Evolutionary conservation across 2,113 vertebrate species (phyloP), one percentile per base, ranked within the genome.

Genomic region (Tachysurus vachellii): DNA sequence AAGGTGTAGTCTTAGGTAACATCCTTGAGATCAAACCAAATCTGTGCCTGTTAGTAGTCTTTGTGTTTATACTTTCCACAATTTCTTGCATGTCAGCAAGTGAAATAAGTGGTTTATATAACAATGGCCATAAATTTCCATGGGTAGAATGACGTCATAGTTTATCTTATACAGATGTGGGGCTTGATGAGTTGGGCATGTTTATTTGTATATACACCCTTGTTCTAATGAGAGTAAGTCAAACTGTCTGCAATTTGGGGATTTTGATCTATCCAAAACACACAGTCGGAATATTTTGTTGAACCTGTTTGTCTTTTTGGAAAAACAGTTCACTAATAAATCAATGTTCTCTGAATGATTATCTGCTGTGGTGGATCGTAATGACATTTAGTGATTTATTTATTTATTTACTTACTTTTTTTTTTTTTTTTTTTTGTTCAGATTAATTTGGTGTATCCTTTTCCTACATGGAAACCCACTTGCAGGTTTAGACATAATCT

Each of bases 131-230:
- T 47, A 85, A 44, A 56, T 82, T 86, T 75, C 88, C 61, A 85
- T 23, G 26, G 26, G 16, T 64, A 82, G 85, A 88, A n/a, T 50
- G 50, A 83, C 28, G 88, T 87, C 88, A 82, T 64, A 86, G 36
- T 73, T 81, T 70, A 84, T 89, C 85, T 85, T 42, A 28, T 71
- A 71, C 88, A 90, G 54, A 88, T 89, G 68, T 81, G 83, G 54
- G 7, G 66, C 47, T 61, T 84, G 79, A 85, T 83, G 79, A 89
- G 61, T 82, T 23, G 57, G 56, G 56, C n/a, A 57, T 82, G 86
- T 64, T 87, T 83, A 71, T 83, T 89, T 83, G 81, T 86, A 28
- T 88, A 73, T 86, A 75, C 80, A 54, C 17, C 61, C 26, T 83
- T 19, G 61, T 42, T 79, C 53, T 26, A 53, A 70, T 75, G 75